Percentiles rank a stretch among this genome's conserved stretches.
phyloP scores from a whole-genome alignment of 2,888 invertebrate species.

The Stomorhina lunata region DNA sequence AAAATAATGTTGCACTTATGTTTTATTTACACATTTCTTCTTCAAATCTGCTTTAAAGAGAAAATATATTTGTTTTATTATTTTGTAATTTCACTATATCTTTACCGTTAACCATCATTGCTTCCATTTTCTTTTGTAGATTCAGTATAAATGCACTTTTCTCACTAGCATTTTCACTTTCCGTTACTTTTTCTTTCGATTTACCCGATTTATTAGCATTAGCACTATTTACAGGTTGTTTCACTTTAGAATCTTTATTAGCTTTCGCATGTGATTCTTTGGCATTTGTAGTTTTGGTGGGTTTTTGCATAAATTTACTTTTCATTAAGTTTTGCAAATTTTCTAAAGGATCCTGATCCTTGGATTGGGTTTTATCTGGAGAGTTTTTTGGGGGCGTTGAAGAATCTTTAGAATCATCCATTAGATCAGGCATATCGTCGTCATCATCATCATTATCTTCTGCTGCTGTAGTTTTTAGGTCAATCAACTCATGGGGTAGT shows the following conservation, averaged over 20 bases:
- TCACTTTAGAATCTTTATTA: conserved; percentile 4
- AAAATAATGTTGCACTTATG: too few species aligned
- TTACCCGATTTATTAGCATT: conserved; percentile 50
- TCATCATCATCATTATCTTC: conserved; percentile 9
- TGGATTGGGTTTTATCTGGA: background rate
- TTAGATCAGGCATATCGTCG: conserved; percentile 39
- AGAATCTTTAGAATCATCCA: conserved; percentile 30
- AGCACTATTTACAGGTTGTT: background rate
- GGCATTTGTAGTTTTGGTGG: background rate
- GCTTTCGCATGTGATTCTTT: background rate
- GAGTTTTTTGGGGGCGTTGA: background rate
- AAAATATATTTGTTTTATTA: background rate
- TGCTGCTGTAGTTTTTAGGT: background rate
- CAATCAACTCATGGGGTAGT: background rate
- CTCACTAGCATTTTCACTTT: conserved; percentile 45
- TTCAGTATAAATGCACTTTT: conserved; percentile 68
- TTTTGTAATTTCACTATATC: background rate
- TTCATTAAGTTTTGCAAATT: conserved; percentile 72
- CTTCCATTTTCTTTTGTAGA: conserved; percentile 68
- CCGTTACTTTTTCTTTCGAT: conserved; percentile 50
- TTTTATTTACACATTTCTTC: too few species aligned
- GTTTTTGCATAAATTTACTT: conserved; percentile 69
- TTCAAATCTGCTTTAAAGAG: background rate
- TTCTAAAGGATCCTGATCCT: conserved; percentile 61
- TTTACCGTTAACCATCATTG: conserved; percentile 67